Evolutionary conservation across 2,888 invertebrate genomes (phyloP), one percentile per base, ranked within the genome.

Genomic region (Synanthedon vespiformis): DNA sequence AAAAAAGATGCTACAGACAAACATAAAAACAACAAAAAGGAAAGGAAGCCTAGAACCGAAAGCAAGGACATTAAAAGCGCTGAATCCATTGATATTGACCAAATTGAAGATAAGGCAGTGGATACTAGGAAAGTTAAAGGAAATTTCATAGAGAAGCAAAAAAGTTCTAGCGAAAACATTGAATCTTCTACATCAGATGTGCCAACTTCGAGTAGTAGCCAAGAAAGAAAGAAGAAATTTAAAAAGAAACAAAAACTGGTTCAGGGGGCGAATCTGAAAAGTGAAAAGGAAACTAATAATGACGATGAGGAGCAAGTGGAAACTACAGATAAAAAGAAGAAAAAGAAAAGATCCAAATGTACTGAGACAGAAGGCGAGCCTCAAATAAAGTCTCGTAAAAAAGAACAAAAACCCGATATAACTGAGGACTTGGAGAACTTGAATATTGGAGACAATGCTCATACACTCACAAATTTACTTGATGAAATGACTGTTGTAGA

Each of bases 401-500:
- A 61, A 54, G 68, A 74, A 3, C 40, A 55, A 0, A 74, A 75
- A 51, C 70, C 75, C 2, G 80, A 82, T 50, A 74, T 82, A 13
- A 70, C 69, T 44, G 71, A 76, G 48, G 72, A 79, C 41, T 61
- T 86, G 11, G 76, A 81, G 60, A 83, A 77, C 51, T 64, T 85
- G 0, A 79, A 68, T 34, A 79, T 84, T 41, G 86, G 81, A 12
- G 82, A 85, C 53, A 86, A 83, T 59, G 62, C 83, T 18, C 77
- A 84, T 53, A 77, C 80, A 56, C 55, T 85, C 12, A 71, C 76
- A 18, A 73, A 74, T 55, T 56, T 86, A 16, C 63, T 86, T 8
- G 82, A 83, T 52, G 80, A 81, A 63, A 84, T 86, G 84, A 65
- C 68, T 2, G 82, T 85, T n/a, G 73, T 71, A 44, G 81, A 80